Percentiles rank a stretch among this genome's conserved stretches.
Conservation (phyloP, 53 echinoderm and acorn worm genomes). For the Patiria pectinifera region DNA sequence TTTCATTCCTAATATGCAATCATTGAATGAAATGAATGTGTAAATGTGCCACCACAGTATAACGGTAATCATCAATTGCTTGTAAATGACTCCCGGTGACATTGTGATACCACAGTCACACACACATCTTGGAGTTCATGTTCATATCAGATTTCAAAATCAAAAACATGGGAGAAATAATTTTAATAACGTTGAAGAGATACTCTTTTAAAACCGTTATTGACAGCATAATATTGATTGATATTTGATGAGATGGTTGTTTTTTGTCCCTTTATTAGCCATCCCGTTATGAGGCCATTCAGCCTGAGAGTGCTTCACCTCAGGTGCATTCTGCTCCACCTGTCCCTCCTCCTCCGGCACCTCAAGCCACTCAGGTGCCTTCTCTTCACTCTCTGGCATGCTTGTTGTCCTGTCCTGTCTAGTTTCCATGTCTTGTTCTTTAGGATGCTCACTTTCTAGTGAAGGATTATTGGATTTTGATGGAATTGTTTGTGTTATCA, state of each 20-base stretch:
- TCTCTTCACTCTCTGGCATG: conserved; percentile 32
- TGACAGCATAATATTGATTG: neutral
- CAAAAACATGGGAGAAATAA: too few relatives aligned
- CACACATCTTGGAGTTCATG: too few relatives aligned
- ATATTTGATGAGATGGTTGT: conserved; percentile 19
- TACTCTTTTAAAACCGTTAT: too few relatives aligned
- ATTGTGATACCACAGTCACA: too few relatives aligned
- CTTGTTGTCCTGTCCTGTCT: conserved; percentile 24
- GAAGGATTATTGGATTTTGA: neutral
- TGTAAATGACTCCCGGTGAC: too few relatives aligned
- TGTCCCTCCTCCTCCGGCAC: conserved; percentile 76
- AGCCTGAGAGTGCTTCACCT: conserved; percentile 27
- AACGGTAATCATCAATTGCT: too few relatives aligned
- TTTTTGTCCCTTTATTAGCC: conserved; percentile 21
- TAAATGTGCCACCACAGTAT: too few relatives aligned
- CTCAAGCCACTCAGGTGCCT: conserved; percentile 59
- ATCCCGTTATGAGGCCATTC: conserved; percentile 15
- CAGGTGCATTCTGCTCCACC: conserved; percentile 60
- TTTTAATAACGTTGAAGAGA: too few relatives aligned
- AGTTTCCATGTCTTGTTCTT: neutral
- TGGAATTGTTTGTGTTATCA: too few relatives aligned
- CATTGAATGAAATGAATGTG: too few relatives aligned
- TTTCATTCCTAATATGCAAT: too few relatives aligned
- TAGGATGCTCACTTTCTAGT: neutral
- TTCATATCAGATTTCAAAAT: too few relatives aligned